These are phyloP conservation scores for Augochlora pura DNA, from an alignment of 1,140 invertebrate species.

Conservation along the genomic window DNA sequence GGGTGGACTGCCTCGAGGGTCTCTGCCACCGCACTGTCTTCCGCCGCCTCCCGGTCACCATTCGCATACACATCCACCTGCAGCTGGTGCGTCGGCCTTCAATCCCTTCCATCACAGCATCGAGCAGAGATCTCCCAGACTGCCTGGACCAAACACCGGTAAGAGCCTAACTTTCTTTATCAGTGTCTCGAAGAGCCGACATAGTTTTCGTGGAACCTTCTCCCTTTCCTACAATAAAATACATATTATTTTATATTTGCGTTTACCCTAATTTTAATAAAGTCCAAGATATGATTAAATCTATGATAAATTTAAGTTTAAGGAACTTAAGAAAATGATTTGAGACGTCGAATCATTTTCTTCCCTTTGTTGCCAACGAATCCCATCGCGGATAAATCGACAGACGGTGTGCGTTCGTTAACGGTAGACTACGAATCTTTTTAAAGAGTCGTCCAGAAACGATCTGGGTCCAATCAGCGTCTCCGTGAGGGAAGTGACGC, in stretches of 20 bases:
- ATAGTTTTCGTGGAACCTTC: not conserved
- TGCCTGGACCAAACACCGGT: conserved; percentile 71
- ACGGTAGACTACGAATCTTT: conserved; percentile 19
- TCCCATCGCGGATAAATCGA: not conserved
- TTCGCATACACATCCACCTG: conserved; percentile 73
- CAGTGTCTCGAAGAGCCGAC: no score
- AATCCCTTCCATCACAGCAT: conserved; percentile 78
- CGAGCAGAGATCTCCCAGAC: conserved; percentile 76
- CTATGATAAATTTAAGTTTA: no score
- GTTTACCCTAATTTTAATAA: no score
- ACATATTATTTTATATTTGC: no score
- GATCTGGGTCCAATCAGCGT: conserved; percentile 77
- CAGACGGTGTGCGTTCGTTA: not conserved
- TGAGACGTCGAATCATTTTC: not conserved
- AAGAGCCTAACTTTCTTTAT: conserved; percentile 15
- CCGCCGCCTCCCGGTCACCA: conserved; percentile 77
- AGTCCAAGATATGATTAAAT: no score
- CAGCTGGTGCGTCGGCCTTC: conserved; percentile 76
- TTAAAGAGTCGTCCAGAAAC: conserved; percentile 73
- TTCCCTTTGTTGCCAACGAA: not conserved
- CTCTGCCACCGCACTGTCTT: conserved; percentile 76
- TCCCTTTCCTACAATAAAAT: no score
- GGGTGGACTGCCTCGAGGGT: conserved; percentile 76
- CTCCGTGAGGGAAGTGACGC: conserved; percentile 73
- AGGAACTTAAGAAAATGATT: no score